Evolutionary conservation across 1,140 invertebrate species (phyloP), one percentile per base, ranked within the genome.

Genomic region (Adoxophyes honmai): DNA sequence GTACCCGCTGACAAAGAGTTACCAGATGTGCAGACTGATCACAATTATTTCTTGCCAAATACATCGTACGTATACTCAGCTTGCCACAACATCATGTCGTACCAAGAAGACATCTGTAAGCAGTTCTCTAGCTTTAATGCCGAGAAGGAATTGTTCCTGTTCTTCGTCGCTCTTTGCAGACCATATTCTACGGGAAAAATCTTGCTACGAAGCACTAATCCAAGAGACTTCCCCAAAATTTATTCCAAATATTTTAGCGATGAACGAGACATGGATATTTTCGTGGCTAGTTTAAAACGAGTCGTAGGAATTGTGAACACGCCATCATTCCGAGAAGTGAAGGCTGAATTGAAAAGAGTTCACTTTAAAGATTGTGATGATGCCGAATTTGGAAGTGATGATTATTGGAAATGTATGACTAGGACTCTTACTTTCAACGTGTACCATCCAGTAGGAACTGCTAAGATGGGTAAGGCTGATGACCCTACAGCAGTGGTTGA

Each of bases 401-500:
- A 70, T 0, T 86, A 85, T 55, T 86, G 85, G 85, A 71, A 85
- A 55, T 88, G 85, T 59, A 85, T 88, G 76, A 74, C 82, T 4
- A 75, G 76, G 64, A 78, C 81, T 6, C 57, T 86, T 0, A 88
- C 82, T 0, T 86, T 75, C 51, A 78, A 86, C 58, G 82, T 88
- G 7, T 88, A 81, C 58, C 85, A 88, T 66, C 79, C 86, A 42
- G 81, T 84, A 0, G 95, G 96, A 0, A 97, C 96, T 0, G 94
- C 93, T 57, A 96, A 95, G 81, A 98, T 98, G 96, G 96, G 95
- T 0, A 91, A 92, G 0, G 11, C 54, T 3, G 75, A 60, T 13
- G 95, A 97, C 76, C 67, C 81, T 4, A 75, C 87, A n/a, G 91
- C 95, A 4, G 96, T 97, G 0, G 95, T 97, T 0, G 92, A 95